These are phyloP conservation scores for Hyperoodon ampullatus DNA, from an alignment of 2,113 vertebrate species.

Conservation along the genomic window DNA sequence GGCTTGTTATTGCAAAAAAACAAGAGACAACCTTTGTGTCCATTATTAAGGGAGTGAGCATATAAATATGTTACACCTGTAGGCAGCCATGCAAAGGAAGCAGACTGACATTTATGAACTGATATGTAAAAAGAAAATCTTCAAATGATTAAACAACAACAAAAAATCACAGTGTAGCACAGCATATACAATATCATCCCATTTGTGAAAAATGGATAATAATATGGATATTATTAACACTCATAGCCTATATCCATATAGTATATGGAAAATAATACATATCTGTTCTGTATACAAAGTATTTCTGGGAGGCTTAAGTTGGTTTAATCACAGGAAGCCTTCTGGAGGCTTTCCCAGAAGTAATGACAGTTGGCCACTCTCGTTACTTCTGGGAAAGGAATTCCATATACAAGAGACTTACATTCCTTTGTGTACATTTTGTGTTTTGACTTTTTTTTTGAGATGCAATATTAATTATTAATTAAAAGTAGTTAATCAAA, in stretches of 20 bases:
- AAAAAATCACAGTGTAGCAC: neutral
- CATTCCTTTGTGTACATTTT: neutral
- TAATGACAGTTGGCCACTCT: neutral
- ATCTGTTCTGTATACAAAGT: neutral
- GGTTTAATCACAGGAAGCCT: too few species aligned
- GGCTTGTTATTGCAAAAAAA: neutral
- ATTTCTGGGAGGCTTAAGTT: neutral
- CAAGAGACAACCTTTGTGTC: neutral
- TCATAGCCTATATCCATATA: neutral
- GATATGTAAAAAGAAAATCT: neutral
- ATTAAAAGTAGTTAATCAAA: conserved; percentile 59
- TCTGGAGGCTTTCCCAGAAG: too few species aligned
- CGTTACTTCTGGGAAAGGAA: neutral
- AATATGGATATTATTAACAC: neutral
- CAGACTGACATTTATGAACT: neutral
- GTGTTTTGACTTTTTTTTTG: neutral
- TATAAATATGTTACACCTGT: neutral
- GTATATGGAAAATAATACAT: neutral
- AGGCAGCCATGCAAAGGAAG: neutral
- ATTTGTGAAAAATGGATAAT: neutral
- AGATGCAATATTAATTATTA: conserved; percentile 44
- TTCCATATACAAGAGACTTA: neutral
- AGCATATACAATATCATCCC: neutral
- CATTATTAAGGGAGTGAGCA: neutral
- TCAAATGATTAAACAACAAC: neutral